phyloP scores from a whole-genome alignment of 2,888 invertebrate genomes.

The Emmelina monodactyla region DNA sequence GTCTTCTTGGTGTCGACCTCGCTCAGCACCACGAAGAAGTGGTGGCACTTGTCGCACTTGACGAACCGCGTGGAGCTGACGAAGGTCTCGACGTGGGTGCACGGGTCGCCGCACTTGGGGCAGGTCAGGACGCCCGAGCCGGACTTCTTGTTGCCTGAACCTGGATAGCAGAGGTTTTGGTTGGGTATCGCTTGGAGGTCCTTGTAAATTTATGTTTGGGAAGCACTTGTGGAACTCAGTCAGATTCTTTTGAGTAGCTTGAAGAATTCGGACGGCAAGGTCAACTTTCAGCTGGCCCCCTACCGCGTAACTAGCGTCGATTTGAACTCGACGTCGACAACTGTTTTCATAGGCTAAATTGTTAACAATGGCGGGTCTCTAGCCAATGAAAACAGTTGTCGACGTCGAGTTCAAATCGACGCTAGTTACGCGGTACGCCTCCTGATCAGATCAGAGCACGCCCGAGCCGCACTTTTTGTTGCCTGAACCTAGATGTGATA shows the following conservation, averaged over 20 bases:
- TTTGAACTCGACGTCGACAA: no score
- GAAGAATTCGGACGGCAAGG: not conserved
- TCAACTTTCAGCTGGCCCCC: not conserved
- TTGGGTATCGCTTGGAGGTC: no score
- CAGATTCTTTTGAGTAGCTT: not conserved
- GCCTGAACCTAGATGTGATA: no score
- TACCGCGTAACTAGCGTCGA: no score
- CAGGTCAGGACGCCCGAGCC: slow-evolving; percentile 76
- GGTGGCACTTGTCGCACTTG: slow-evolving; percentile 97
- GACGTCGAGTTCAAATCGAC: no score
- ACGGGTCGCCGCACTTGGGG: slow-evolving; percentile 97
- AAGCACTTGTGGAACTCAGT: not conserved
- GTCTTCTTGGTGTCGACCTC: slow-evolving; percentile 91
- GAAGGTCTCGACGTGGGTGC: slow-evolving; percentile 96
- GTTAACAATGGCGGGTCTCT: no score
- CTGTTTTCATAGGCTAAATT: no score
- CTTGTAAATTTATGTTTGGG: no score
- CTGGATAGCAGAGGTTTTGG: no score
- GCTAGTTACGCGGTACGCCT: no score
- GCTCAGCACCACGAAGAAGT: slow-evolving; percentile 95
- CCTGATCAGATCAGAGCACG: no score
- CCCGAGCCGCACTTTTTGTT: slow-evolving; percentile 70
- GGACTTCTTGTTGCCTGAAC: slow-evolving; percentile 72
- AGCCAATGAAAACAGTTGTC: no score
- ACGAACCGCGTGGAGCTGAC: slow-evolving; percentile 97